phyloP scores from a whole-genome alignment of 2,797 vertebrate genomes.

The Pagetopsis macropterus region DNA sequence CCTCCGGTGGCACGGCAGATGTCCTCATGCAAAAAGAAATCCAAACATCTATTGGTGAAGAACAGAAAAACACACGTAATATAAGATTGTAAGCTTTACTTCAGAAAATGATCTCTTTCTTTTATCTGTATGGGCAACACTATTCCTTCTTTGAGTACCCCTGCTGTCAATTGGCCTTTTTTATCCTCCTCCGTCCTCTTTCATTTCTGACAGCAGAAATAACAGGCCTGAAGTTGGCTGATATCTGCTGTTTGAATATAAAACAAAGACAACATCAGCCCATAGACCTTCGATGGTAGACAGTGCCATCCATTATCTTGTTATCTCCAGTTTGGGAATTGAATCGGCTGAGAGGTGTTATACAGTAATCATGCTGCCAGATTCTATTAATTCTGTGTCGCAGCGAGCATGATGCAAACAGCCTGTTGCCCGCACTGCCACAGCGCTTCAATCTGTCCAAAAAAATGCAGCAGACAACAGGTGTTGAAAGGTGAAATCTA shows the following conservation, averaged over 20 bases:
- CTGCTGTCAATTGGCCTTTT: slow-evolving; percentile 45
- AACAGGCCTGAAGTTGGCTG: slow-evolving; percentile 45
- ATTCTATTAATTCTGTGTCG: slow-evolving; percentile 63
- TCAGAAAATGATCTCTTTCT: slow-evolving; percentile 39
- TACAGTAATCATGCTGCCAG: slow-evolving; percentile 65
- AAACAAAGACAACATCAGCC: slow-evolving; percentile 44
- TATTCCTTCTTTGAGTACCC: slow-evolving; percentile 17
- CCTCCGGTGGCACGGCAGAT: slow-evolving; percentile 12
- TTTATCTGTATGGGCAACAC: slow-evolving; percentile 25
- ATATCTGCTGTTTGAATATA: slow-evolving; percentile 36
- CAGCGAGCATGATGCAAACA: slow-evolving; percentile 46
- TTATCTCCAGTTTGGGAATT: slow-evolving; percentile 63
- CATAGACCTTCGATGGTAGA: slow-evolving; percentile 40
- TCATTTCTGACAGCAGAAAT: slow-evolving; percentile 61
- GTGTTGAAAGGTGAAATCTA: slow-evolving; percentile 29
- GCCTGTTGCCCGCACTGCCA: slow-evolving; percentile 22
- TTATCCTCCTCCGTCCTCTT: slow-evolving; percentile 27
- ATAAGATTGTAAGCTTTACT: slow-evolving; percentile 26
- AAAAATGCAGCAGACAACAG: slow-evolving; percentile 14
- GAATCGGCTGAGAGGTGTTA: slow-evolving; percentile 51
- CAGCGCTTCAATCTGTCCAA: slow-evolving; percentile 8
- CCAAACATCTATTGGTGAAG: slow-evolving; percentile 30
- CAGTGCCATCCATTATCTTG: slow-evolving; percentile 63
- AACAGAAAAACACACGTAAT: slow-evolving; percentile 29
- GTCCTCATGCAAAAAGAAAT: slow-evolving; percentile 6